phyloP scores from a whole-genome alignment of 1,140 invertebrate species.

The Littorina saxatilis region DNA sequence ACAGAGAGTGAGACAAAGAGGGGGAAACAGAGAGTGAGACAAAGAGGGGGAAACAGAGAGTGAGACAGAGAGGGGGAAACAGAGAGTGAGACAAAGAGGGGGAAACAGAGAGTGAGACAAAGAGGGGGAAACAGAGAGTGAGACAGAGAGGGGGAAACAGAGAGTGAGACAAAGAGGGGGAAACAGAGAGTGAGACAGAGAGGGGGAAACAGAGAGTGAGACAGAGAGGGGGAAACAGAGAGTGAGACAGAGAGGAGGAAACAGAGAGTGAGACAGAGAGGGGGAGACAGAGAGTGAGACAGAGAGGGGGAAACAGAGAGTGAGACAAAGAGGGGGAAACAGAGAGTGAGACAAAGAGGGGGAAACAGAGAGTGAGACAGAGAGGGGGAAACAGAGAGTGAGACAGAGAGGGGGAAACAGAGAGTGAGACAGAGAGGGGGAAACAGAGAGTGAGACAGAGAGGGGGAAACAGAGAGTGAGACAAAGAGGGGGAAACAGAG shows the following conservation, averaged over 20 bases:
- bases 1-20: no score
- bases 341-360: no score
- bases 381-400: neutral
- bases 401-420: neutral
- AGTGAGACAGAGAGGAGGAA: constrained; percentile 10
- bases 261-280: constrained; percentile 1
- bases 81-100: no score
- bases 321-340: no score
- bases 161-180: no score
- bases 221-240: constrained; percentile 6
- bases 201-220: constrained; percentile 8
- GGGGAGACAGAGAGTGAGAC: neutral
- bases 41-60: neutral
- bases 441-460: neutral
- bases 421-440: neutral
- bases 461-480: neutral
- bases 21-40: no score
- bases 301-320: constrained; percentile 8
- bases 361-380: neutral
- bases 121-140: neutral
- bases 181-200: neutral
- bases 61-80: neutral
- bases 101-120: no score
- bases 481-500: no score
- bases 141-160: neutral